Conservation (phyloP, 2,888 invertebrate species). For the Melanostoma scalare region DNA sequence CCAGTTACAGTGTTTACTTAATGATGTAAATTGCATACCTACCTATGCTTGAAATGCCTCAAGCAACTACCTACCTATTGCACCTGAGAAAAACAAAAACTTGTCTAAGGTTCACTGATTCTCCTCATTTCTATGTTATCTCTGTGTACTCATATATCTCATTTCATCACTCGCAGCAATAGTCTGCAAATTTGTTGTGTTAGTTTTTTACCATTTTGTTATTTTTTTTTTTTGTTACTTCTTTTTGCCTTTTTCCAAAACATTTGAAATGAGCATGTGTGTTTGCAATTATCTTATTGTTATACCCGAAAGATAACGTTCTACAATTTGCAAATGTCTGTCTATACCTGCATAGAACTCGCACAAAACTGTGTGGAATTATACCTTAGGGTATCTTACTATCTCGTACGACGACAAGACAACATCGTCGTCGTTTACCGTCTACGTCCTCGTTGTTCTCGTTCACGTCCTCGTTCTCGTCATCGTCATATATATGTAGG, state of each 20-base stretch:
- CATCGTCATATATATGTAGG: not conserved
- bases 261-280: slow-evolving; percentile 51
- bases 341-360: slow-evolving; percentile 28
- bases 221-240: slow-evolving; percentile 1
- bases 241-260: not conserved
- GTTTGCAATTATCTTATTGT: slow-evolving; percentile 63
- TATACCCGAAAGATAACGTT: slow-evolving; percentile 59
- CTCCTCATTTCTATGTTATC: slow-evolving; percentile 27
- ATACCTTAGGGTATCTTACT: slow-evolving; percentile 53
- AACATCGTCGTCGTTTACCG: not conserved
- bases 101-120: slow-evolving; percentile 20
- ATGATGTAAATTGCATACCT: slow-evolving; percentile 25
- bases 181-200: slow-evolving; percentile 51
- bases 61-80: slow-evolving; percentile 40
- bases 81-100: slow-evolving; percentile 29
- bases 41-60: slow-evolving; percentile 11
- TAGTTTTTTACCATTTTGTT: slow-evolving; percentile 19
- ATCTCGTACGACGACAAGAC: slow-evolving; percentile 14
- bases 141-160: slow-evolving; percentile 11
- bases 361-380: slow-evolving; percentile 43
- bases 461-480: slow-evolving; percentile 5
- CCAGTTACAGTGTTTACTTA: slow-evolving; percentile 41
- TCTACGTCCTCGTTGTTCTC: not conserved
- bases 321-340: slow-evolving; percentile 57
- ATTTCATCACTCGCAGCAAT: slow-evolving; percentile 39